phyloP scores from a whole-genome alignment of 2,888 invertebrate genomes.

The Synanthedon myopaeformis region DNA sequence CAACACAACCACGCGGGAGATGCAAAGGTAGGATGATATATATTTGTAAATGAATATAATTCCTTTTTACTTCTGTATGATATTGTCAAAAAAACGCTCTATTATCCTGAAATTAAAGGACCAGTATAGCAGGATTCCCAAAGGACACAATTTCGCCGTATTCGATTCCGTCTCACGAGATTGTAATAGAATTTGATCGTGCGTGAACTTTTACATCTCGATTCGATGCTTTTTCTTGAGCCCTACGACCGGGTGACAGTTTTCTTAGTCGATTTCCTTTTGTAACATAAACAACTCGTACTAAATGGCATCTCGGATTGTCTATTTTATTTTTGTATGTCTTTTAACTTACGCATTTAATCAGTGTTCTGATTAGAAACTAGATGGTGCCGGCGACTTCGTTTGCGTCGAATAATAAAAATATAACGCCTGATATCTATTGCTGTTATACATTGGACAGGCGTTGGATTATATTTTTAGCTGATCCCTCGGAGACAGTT shows the following conservation, averaged over 20 bases:
- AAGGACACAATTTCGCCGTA: neutral
- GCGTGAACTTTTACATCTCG: neutral
- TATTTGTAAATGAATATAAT: neutral
- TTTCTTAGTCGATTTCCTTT: neutral
- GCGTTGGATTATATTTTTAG: no score
- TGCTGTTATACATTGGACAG: no score
- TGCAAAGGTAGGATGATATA: slow-evolving; percentile 29
- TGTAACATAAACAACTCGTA: no score
- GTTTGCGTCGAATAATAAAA: no score
- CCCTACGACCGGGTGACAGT: neutral
- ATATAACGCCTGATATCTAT: no score
- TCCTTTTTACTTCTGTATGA: neutral
- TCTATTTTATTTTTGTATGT: no score
- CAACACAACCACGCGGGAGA: slow-evolving; percentile 17
- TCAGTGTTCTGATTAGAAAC: no score
- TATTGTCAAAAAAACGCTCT: neutral
- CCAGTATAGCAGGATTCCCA: slow-evolving; percentile 5
- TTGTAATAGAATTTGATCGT: neutral
- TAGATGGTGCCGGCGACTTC: no score
- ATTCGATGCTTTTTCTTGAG: neutral
- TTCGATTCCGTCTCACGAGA: neutral
- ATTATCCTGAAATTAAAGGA: neutral
- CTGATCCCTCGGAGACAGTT: no score
- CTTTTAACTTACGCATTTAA: no score
- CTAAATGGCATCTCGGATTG: no score